These are phyloP conservation scores for Mormyrops attenuatus DNA, from an alignment of 2,797 vertebrate species.

Conservation along the genomic window DNA sequence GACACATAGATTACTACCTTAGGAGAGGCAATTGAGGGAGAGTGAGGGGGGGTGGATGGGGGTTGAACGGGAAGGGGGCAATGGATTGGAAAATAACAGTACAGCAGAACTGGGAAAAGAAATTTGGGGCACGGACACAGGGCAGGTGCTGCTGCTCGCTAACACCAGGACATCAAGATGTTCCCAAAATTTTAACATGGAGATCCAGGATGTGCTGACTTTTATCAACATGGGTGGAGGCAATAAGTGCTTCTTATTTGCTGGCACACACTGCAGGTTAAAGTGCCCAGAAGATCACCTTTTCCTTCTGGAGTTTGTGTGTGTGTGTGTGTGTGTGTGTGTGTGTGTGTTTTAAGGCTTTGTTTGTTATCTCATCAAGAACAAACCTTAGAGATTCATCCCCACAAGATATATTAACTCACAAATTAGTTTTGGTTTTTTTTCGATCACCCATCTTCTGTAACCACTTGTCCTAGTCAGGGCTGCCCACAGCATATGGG, in stretches of 20 bases:
- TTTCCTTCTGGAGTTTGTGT: neutral
- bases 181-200: neutral
- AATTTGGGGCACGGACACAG: neutral
- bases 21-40: neutral
- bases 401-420: neutral
- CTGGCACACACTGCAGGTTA: neutral
- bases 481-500: neutral
- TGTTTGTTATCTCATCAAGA: neutral
- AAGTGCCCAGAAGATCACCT: neutral
- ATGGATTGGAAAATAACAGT: constrained; percentile 4
- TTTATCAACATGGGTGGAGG: neutral
- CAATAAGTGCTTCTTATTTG: neutral
- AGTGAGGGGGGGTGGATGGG: neutral
- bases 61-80: neutral
- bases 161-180: neutral
- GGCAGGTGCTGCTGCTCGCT: neutral
- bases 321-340: neutral
- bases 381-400: neutral
- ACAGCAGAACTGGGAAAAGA: neutral
- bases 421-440: neutral
- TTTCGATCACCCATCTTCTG: neutral
- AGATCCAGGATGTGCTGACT: neutral
- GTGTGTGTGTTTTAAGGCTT: neutral
- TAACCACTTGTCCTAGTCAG: neutral
- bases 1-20: constrained; percentile 36